Evolutionary conservation across 2,797 vertebrate genomes (phyloP).

Genomic region (Lepidocolaptes lacrymiger): DNA sequence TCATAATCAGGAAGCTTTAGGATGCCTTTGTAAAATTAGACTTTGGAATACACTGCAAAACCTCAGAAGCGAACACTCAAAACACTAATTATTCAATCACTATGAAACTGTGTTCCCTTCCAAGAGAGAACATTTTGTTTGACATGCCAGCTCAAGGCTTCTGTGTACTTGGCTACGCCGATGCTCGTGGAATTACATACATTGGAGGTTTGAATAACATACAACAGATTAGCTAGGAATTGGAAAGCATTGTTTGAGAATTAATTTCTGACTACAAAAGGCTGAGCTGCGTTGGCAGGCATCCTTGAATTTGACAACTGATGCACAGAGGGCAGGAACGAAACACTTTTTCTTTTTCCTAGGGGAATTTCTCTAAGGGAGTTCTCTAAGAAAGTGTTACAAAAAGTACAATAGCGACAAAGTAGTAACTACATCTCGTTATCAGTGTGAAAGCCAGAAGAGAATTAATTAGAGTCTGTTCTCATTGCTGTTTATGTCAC

Average conservation of each 20-base stretch:
- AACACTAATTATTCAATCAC: constrained; percentile 43
- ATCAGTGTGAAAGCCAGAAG: neutral
- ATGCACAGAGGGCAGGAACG: neutral
- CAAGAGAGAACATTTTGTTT: constrained; percentile 26
- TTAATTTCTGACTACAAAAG: constrained; percentile 50
- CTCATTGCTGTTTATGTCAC: neutral
- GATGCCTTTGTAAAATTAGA: neutral
- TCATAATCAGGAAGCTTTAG: neutral
- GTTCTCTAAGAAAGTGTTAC: neutral
- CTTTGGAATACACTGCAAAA: constrained; percentile 15
- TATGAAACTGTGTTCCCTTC: neutral
- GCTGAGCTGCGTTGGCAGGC: neutral
- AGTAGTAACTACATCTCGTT: neutral
- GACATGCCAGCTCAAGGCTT: constrained; percentile 49
- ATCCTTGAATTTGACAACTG: constrained; percentile 43
- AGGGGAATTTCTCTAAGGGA: neutral
- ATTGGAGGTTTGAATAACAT: constrained; percentile 11
- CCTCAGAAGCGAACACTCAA: neutral
- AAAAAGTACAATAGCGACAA: neutral
- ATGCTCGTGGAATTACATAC: constrained; percentile 27
- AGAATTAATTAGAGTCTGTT: neutral
- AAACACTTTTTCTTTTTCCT: neutral
- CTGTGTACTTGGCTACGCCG: neutral
- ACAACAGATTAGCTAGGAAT: constrained; percentile 12
- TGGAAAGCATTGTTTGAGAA: constrained; percentile 39